These are phyloP conservation scores for Chlorodrepanis virens DNA, from an alignment of 2,113 vertebrate genomes.

Conservation along the genomic window DNA sequence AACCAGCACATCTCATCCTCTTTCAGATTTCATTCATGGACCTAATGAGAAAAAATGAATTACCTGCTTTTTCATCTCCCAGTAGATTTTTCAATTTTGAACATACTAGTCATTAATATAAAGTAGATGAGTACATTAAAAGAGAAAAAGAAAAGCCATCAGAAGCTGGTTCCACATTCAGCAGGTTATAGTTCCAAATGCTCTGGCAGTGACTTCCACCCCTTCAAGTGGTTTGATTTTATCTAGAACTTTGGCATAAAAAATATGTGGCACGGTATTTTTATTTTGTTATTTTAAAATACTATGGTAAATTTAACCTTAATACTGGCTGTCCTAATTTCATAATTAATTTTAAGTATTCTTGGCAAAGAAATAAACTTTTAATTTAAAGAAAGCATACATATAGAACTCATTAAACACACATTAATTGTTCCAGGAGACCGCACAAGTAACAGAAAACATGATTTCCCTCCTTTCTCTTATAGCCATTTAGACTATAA, in stretches of 20 bases:
- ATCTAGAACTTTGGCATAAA: background rate
- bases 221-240: background rate
- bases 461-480: background rate
- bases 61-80: background rate
- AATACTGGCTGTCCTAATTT: background rate
- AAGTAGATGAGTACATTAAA: background rate
- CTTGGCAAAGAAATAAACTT: slow-evolving; percentile 4
- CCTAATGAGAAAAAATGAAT: background rate
- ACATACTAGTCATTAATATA: background rate
- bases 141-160: background rate
- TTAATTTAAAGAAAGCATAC: background rate
- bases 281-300: slow-evolving; percentile 32
- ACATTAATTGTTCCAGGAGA: background rate
- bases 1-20: background rate
- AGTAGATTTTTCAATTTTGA: background rate
- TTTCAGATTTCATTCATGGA: background rate
- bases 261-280: background rate
- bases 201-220: background rate
- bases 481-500: background rate
- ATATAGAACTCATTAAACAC: background rate
- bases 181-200: background rate
- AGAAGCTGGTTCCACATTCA: background rate
- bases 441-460: background rate
- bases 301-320: background rate
- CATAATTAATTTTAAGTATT: background rate